Evolutionary conservation across 1,140 invertebrate species (phyloP).

Genomic region (Nephila pilipes): DNA sequence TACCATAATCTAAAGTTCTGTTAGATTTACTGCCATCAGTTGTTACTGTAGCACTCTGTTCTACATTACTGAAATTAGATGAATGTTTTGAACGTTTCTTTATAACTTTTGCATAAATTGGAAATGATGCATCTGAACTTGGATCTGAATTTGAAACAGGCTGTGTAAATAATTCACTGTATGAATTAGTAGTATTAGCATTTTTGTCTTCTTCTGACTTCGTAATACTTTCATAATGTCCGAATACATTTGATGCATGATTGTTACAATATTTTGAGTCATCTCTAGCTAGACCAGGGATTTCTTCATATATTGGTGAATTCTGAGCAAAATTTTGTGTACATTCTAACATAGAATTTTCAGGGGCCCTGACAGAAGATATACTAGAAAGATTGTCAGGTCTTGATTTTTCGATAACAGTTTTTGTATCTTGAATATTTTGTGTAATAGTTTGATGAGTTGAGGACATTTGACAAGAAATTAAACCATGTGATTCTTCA

Average conservation of each 20-base stretch:
- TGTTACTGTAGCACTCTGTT: not conserved
- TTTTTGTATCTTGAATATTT: not conserved
- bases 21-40: conserved; percentile 37
- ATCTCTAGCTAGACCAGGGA: conserved; percentile 45
- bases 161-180: conserved; percentile 18
- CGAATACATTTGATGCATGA: conserved; percentile 4
- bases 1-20: not conserved
- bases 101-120: conserved; percentile 74
- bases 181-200: conserved; percentile 60
- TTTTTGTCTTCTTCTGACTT: conserved; percentile 67
- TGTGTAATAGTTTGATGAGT: conserved; percentile 11
- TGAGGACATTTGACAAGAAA: conserved; percentile 55
- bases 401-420: not conserved
- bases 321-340: conserved; percentile 16
- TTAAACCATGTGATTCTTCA: conserved; percentile 4
- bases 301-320: conserved; percentile 74
- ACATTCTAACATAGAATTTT: conserved; percentile 22
- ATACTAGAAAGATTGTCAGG: conserved; percentile 27
- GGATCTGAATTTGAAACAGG: conserved; percentile 27
- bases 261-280: not conserved
- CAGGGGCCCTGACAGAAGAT: not conserved
- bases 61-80: conserved; percentile 34
- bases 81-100: conserved; percentile 65
- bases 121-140: conserved; percentile 58
- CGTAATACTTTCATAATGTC: conserved; percentile 47